phyloP scores from a whole-genome alignment of 2,888 invertebrate species.

The Drosophila sordidula region DNA sequence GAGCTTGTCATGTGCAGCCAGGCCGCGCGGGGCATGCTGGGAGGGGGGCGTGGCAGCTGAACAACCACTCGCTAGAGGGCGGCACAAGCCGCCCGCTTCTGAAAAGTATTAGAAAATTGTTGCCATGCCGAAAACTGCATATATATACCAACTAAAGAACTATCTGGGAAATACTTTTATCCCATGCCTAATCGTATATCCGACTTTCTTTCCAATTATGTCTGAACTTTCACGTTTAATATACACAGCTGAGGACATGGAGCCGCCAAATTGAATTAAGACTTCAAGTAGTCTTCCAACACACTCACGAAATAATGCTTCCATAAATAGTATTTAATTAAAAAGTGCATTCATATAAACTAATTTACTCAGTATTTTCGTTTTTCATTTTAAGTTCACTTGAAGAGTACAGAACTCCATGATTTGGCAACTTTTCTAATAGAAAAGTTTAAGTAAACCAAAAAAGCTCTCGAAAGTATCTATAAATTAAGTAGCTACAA shows the following conservation, averaged over 20 bases:
- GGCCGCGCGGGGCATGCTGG: neutral
- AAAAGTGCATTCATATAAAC: no score
- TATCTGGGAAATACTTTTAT: neutral
- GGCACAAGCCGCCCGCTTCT: constrained; percentile 13
- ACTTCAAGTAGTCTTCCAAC: neutral
- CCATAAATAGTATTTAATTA: no score
- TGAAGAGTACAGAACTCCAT: neutral
- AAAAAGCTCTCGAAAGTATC: neutral
- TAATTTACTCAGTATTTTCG: neutral
- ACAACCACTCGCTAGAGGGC: neutral
- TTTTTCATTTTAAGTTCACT: neutral
- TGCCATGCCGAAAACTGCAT: constrained; percentile 9
- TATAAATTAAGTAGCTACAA: neutral
- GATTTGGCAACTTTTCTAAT: neutral
- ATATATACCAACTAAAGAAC: neutral
- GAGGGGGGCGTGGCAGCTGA: neutral
- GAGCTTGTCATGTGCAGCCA: constrained; percentile 57
- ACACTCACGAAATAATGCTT: neutral
- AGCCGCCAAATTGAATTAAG: no score
- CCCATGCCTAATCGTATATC: neutral
- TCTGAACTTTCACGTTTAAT: no score
- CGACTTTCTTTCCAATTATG: no score
- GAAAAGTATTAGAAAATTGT: constrained; percentile 19
- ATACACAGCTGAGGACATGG: no score
- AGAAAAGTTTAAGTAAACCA: neutral